Percentiles rank a stretch among this genome's conserved stretches.
Conservation (phyloP, 1,140 invertebrate genomes). For the Cotesia glomerata region DNA sequence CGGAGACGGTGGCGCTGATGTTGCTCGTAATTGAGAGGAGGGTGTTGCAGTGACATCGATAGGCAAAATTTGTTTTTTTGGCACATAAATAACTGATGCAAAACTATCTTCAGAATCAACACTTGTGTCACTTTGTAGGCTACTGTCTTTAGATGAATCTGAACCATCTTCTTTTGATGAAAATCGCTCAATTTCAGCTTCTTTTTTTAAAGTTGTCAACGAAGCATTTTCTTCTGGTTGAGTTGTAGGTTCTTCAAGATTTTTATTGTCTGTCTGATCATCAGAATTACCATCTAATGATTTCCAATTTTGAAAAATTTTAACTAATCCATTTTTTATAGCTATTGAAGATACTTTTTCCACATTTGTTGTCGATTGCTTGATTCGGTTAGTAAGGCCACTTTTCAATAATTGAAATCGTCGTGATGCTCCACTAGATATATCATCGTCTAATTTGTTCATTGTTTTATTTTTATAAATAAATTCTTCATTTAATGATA, state of each 20-base stretch:
- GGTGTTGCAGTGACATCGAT: slow-evolving; percentile 39
- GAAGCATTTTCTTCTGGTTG: slow-evolving; percentile 50
- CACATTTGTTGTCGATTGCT: slow-evolving; percentile 79
- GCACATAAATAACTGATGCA: slow-evolving; percentile 88
- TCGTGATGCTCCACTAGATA: slow-evolving; percentile 76
- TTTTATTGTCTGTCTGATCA: slow-evolving; percentile 22
- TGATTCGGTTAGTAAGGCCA: slow-evolving; percentile 80
- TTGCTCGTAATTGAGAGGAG: slow-evolving; percentile 46
- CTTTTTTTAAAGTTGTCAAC: slow-evolving; percentile 42
- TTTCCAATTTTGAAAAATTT: slow-evolving; percentile 79
- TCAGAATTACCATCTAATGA: slow-evolving; percentile 58
- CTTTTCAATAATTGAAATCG: slow-evolving; percentile 84
- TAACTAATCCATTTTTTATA: slow-evolving; percentile 72
- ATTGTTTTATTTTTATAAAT: slow-evolving; percentile 76
- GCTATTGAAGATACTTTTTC: slow-evolving; percentile 76
- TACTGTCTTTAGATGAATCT: slow-evolving; percentile 90
- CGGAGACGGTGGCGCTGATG: slow-evolving; percentile 76
- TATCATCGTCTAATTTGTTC: slow-evolving; percentile 75
- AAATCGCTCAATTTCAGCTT: slow-evolving; percentile 64
- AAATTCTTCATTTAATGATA: slow-evolving; percentile 85
- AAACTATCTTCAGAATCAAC: slow-evolving; percentile 92
- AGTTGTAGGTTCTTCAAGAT: slow-evolving; percentile 34
- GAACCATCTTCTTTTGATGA: slow-evolving; percentile 83
- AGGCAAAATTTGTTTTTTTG: slow-evolving; percentile 63
- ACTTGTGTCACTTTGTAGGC: slow-evolving; percentile 90